Conservation (phyloP, 2,113 vertebrate genomes). For the Chaetodon trifascialis region DNA sequence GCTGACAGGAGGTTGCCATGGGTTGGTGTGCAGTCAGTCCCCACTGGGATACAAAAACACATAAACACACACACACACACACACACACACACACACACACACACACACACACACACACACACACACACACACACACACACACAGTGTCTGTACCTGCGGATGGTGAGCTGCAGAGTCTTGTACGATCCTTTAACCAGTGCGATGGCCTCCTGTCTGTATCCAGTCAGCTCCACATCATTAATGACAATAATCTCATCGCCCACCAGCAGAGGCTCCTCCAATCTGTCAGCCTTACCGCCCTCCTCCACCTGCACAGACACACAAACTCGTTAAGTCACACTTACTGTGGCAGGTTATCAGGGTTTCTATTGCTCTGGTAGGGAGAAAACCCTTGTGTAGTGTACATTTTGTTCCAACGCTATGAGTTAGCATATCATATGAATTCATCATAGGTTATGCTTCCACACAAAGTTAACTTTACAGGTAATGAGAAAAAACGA, state of each 20-base stretch:
- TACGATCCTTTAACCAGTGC: slow-evolving; percentile 94
- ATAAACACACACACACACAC: no score
- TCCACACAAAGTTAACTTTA: no score
- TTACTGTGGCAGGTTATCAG: slow-evolving; percentile 29
- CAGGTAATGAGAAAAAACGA: no score
- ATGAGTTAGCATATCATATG: no score
- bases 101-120: neutral
- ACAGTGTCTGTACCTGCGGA: slow-evolving; percentile 87
- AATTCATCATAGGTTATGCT: no score
- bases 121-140: slow-evolving; percentile 14
- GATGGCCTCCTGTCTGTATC: slow-evolving; percentile 91
- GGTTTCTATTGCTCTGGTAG: slow-evolving; percentile 26
- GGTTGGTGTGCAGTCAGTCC: no score
- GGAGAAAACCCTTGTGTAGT: neutral
- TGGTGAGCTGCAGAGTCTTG: slow-evolving; percentile 89
- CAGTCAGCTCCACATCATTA: slow-evolving; percentile 90
- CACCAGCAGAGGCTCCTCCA: slow-evolving; percentile 86
- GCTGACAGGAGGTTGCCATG: no score
- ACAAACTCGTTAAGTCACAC: neutral
- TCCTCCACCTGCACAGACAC: slow-evolving; percentile 88
- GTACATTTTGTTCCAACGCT: neutral
- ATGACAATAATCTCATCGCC: slow-evolving; percentile 92
- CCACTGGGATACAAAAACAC: no score
- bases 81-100: no score
- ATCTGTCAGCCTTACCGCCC: slow-evolving; percentile 88